A percentile compares a stretch with the other conserved stretches of the same genome.
These are phyloP conservation scores for Hirtodrosophila confusa DNA, from an alignment of 2,888 invertebrate species.

Conservation along the genomic window DNA sequence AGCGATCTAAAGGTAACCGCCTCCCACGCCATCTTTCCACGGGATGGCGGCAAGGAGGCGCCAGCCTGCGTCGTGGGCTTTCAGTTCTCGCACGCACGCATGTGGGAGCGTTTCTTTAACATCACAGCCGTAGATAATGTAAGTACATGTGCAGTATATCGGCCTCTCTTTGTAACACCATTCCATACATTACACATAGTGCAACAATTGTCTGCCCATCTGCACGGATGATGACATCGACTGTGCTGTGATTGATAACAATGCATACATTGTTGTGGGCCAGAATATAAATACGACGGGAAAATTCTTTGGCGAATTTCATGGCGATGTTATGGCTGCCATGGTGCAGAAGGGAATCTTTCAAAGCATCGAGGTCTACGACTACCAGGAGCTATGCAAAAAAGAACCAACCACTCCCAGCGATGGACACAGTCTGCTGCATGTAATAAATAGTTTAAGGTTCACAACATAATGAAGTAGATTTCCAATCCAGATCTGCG, in stretches of 20 bases:
- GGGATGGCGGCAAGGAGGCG: constrained; percentile 90
- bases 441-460: constrained; percentile 64
- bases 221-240: constrained; percentile 88
- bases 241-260: constrained; percentile 96
- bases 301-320: constrained; percentile 91
- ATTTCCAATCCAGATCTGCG: too few species aligned
- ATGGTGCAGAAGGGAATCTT: constrained; percentile 90
- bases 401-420: constrained; percentile 82
- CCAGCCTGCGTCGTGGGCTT: constrained; percentile 96
- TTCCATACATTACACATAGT: constrained; percentile 71
- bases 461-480: too few species aligned
- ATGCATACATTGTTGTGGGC: constrained; percentile 92
- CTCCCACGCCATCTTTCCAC: constrained; percentile 93
- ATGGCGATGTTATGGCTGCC: constrained; percentile 90
- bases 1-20: constrained; percentile 90
- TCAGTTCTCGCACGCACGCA: constrained; percentile 90
- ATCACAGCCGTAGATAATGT: constrained; percentile 87
- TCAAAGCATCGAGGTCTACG: constrained; percentile 90
- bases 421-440: constrained; percentile 74
- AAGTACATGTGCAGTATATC: constrained; percentile 34
- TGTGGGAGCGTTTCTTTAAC: constrained; percentile 89
- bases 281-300: constrained; percentile 89
- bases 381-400: constrained; percentile 93
- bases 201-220: constrained; percentile 85
- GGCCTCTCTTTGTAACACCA: background rate